Base-by-base conservation (phyloP, 2,888 invertebrate genomes). In the Agelastica alni region DNA sequence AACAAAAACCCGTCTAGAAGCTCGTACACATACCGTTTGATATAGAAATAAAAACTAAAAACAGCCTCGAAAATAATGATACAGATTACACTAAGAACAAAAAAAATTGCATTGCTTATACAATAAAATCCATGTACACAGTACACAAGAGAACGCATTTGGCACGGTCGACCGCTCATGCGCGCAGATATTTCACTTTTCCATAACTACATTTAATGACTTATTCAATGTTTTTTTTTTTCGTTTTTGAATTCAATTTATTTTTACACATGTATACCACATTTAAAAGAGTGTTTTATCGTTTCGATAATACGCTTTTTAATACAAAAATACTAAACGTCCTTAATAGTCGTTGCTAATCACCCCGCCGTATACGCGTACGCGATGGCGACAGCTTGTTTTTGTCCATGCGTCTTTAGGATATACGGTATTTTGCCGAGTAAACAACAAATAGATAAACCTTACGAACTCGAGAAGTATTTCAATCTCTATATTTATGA, bases 251-350 rank as follows among this genome's bases (percentile, higher is more conserved):
- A 49, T 26, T 46, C 37, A 46, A 46, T 59, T 47, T 41, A 49
- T 53, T 62, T 54, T 54, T 60, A 62, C 66, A 60, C 65, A 65
- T 63, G 66, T 68, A 68, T 70, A 72, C 69, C 72, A 74, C 73
- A 74, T 71, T 49, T 61, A 65, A 66, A 70, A 69, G 63, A 72
- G 70, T 68, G 72, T 73, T 70, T 49, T 61, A 55, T 59, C 49
- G 62, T 64, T 67, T 65, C 61, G 60, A 58, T 62, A 62, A 59
- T 59, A 65, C 60, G 58, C 56, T 65, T 44, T 56, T 52, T 57
- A 57, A 51, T 56, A 52, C 66, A 67, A 70, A 69, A 69, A 65
- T 66, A 67, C 72, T 73, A 72, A 72, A 72, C 70, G 72, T 75
- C 70, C 69, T 66, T 46, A 26, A 49, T 22, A 58, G 61, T 62